Percentiles rank a stretch among this genome's conserved stretches.
Conservation (phyloP, 2,113 vertebrate species). For the Bambusicola thoracicus region DNA sequence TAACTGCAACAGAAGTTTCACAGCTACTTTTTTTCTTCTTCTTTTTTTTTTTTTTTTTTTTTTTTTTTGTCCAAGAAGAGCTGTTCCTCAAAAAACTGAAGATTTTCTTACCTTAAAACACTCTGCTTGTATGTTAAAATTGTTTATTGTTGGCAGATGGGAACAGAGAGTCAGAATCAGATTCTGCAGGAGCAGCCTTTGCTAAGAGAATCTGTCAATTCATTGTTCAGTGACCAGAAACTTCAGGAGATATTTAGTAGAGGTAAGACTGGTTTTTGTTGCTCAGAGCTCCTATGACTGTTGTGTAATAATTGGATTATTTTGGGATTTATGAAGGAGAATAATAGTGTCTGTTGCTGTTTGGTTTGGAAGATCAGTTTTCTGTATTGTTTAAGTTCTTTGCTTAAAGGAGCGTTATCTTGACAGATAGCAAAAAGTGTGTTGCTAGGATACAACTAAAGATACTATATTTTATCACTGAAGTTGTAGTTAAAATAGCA, state of each 20-base stretch:
- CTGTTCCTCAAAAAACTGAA: neutral
- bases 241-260: slow-evolving; percentile 96
- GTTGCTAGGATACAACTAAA: neutral
- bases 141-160: slow-evolving; percentile 79
- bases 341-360: neutral
- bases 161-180: slow-evolving; percentile 88
- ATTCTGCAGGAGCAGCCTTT: slow-evolving; percentile 88
- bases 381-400: neutral
- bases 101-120: neutral
- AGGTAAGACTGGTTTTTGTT: slow-evolving; percentile 80
- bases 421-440: neutral
- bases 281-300: slow-evolving; percentile 20
- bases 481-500: neutral
- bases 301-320: neutral
- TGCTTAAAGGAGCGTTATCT: neutral
- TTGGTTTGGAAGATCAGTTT: neutral
- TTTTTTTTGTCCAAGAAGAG: neutral
- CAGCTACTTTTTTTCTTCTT: neutral
- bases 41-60: neutral
- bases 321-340: neutral
- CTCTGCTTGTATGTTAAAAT: neutral
- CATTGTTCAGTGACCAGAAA: slow-evolving; percentile 91
- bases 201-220: slow-evolving; percentile 88
- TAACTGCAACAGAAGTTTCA: neutral
- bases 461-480: neutral